A percentile compares a stretch with the other conserved stretches of the same genome.
Conservation (phyloP, 2,113 vertebrate species). For the Nyctibius bracteatus region DNA sequence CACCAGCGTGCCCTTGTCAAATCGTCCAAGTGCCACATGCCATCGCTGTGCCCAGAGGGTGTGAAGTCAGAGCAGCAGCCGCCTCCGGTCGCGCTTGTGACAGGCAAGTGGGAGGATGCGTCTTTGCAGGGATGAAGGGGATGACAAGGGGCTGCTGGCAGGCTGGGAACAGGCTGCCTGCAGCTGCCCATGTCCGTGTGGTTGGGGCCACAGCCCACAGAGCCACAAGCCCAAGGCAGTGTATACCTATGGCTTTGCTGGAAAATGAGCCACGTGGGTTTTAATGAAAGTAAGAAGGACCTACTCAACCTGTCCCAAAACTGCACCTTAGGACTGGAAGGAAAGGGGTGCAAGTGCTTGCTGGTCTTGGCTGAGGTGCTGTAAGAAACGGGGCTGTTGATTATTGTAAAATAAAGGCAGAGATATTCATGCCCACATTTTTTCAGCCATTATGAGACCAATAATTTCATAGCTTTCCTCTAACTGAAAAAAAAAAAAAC, state of each 20-base stretch:
- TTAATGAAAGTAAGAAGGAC: not conserved
- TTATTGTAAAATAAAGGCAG: not conserved
- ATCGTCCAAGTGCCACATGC: not conserved
- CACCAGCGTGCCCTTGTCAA: not conserved
- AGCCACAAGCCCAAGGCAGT: not conserved
- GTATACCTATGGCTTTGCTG: not conserved
- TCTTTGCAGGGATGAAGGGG: not conserved
- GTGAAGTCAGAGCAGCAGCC: not conserved
- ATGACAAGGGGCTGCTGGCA: not conserved
- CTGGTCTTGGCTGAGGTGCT: not conserved
- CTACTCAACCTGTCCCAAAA: not conserved
- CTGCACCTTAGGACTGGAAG: not conserved
- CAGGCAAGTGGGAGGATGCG: not conserved
- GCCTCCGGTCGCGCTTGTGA: accelerated
- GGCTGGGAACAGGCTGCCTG: not conserved
- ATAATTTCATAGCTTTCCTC: not conserved
- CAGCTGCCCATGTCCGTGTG: accelerated
- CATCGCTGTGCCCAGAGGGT: not conserved
- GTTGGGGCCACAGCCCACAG: not conserved
- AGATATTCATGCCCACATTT: not conserved
- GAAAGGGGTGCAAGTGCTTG: not conserved
- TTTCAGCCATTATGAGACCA: not conserved
- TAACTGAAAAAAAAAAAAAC: not conserved
- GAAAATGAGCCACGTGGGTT: accelerated
- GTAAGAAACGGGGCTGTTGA: not conserved